Base-by-base conservation (phyloP, 2,888 invertebrate genomes). In the Atethmia centrago region DNA sequence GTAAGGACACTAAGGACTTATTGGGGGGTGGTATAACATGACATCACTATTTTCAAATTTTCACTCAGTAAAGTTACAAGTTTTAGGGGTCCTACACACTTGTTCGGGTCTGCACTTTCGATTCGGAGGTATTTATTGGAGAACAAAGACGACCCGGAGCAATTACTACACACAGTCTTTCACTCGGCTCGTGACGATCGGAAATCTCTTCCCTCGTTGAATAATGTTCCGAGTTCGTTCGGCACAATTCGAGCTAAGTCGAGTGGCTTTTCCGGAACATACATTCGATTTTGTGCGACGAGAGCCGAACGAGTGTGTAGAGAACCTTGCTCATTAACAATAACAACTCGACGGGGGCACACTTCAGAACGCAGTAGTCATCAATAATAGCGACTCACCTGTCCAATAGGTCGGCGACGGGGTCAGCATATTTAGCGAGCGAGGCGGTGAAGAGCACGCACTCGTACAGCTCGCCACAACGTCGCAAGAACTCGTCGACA, bases 371-470 rank as follows among this genome's bases (percentile, higher is more conserved):
- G 1, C 40, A 40, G 40, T 40, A 40, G 8, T 40, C 4, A 40
- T 40, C 9, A 40, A 40, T 40, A 40, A 40, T 40, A 45, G 16
- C 21, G 42, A 51, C 83, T 77, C 71, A 91, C 94, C 74, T 82
- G 81, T 82, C 82, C 62, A 99, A 97, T 90, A 99, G 97, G 97
- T 99, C 99, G 76, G 99, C 99, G 86, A 99, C 99, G 53, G 99
- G 99, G 97, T 99, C 99, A 85, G 99, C 99, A 97, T 99, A 99
- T 98, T 99, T 99, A 80, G 99, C 99, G 93, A 99, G 97, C 95
- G 99, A 99, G 87, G 99, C 99, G 87, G 99, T 99, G 97, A 99
- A 99, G 89, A 99, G 97, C 87, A 99, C 99, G 96, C 99, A 99
- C 96, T 99, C 99, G 97, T 99, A 99, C 83, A 99, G 97, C 95